These are phyloP conservation scores for Gonioctena quinquepunctata DNA, from an alignment of 1,140 invertebrate species.

Conservation along the genomic window DNA sequence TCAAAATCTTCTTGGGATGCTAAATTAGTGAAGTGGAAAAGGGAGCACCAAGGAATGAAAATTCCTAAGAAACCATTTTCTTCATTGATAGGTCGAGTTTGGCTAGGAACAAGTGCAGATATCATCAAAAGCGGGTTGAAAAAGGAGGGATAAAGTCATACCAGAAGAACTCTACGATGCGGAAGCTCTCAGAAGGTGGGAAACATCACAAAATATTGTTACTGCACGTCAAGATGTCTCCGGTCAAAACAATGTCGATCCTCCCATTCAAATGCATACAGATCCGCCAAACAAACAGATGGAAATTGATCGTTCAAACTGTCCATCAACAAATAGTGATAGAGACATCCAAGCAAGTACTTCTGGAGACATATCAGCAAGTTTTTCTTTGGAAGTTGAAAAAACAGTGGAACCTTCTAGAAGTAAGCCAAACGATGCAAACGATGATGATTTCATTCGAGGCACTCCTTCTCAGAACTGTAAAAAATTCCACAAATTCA, in stretches of 20 bases:
- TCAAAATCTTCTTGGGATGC: conserved; percentile 17
- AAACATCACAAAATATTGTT: background rate
- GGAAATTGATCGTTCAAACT: background rate
- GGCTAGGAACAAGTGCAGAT: background rate
- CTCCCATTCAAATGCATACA: background rate
- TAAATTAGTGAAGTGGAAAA: background rate
- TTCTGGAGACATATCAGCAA: background rate
- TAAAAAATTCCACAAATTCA: background rate
- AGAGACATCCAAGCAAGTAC: background rate
- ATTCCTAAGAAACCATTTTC: conserved; percentile 8
- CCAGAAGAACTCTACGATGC: conserved; percentile 3
- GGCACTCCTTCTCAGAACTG: conserved; percentile 3
- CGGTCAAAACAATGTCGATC: background rate
- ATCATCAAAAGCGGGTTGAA: background rate
- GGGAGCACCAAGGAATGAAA: background rate
- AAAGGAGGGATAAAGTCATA: background rate
- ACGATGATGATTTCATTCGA: conserved; percentile 4
- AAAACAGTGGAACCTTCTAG: background rate
- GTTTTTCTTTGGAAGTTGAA: background rate
- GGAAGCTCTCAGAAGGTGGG: background rate
- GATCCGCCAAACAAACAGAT: background rate
- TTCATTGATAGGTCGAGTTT: background rate
- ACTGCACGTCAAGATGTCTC: conserved; percentile 4
- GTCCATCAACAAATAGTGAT: background rate
- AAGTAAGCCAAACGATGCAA: conserved; percentile 7